Evolutionary conservation across 2,113 vertebrate species (phyloP).

Genomic region (Lonchura striata): DNA sequence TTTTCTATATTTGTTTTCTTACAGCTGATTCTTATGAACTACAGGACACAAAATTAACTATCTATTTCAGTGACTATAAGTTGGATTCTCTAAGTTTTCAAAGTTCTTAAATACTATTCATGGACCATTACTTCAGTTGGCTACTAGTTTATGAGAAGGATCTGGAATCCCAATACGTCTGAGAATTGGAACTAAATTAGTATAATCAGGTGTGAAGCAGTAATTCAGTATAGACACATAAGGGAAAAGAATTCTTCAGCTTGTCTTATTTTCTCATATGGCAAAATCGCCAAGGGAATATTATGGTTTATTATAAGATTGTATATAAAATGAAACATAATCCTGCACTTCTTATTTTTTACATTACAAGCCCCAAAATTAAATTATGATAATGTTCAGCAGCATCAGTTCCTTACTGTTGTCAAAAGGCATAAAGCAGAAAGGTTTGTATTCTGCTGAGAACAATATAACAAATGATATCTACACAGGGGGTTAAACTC

Average conservation of each 20-base stretch:
- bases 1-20: background rate
- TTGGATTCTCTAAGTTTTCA: background rate
- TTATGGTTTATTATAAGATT: background rate
- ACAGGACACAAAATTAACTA: background rate
- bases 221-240: background rate
- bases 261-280: background rate
- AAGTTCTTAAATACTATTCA: background rate
- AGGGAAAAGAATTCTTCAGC: background rate
- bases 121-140: background rate
- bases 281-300: background rate
- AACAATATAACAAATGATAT: fast-evolving
- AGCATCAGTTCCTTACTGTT: background rate
- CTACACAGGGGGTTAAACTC: background rate
- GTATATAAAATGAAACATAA: slow-evolving; percentile 3
- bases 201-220: background rate
- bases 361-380: background rate
- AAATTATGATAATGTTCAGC: background rate
- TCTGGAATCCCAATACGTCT: background rate
- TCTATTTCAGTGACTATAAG: background rate
- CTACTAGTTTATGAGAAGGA: background rate
- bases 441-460: background rate
- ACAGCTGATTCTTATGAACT: background rate
- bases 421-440: slow-evolving; percentile 4
- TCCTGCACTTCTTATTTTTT: background rate
- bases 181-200: background rate